Evolutionary conservation across 2,113 vertebrate species (phyloP).

Genomic region (Macaca nemestrina): DNA sequence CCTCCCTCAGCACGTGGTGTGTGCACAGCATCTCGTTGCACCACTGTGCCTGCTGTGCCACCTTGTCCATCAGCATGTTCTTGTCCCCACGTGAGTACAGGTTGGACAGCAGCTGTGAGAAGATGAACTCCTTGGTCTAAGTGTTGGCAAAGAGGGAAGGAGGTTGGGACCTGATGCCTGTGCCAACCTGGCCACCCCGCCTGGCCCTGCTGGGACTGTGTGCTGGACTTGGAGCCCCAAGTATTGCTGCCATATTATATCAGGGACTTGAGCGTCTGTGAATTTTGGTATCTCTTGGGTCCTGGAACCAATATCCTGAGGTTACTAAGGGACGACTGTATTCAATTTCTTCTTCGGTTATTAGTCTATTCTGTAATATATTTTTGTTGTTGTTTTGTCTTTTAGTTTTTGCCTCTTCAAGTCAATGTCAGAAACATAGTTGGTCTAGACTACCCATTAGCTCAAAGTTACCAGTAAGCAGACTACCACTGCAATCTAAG

Average conservation of each 20-base stretch:
- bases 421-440: too few species aligned
- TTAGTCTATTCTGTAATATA: too few species aligned
- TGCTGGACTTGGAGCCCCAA: not conserved
- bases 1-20: slow-evolving; percentile 90
- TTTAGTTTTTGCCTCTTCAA: too few species aligned
- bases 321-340: too few species aligned
- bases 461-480: too few species aligned
- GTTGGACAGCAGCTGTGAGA: slow-evolving; percentile 95
- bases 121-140: slow-evolving; percentile 98
- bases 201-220: not conserved
- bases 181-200: not conserved
- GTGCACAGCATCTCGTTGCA: slow-evolving; percentile 90
- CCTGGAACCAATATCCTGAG: too few species aligned
- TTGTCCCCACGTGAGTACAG: slow-evolving; percentile 97
- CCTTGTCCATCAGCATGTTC: slow-evolving; percentile 97
- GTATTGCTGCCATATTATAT: not conserved
- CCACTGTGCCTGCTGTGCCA: slow-evolving; percentile 93
- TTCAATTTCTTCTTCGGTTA: too few species aligned
- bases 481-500: too few species aligned
- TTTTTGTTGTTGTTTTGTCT: too few species aligned
- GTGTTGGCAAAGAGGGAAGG: not conserved
- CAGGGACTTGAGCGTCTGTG: too few species aligned
- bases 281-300: too few species aligned
- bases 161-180: not conserved
- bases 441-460: too few species aligned